Evolutionary conservation across 2,888 invertebrate species (phyloP).

Genomic region (Hecatera dysodea): DNA sequence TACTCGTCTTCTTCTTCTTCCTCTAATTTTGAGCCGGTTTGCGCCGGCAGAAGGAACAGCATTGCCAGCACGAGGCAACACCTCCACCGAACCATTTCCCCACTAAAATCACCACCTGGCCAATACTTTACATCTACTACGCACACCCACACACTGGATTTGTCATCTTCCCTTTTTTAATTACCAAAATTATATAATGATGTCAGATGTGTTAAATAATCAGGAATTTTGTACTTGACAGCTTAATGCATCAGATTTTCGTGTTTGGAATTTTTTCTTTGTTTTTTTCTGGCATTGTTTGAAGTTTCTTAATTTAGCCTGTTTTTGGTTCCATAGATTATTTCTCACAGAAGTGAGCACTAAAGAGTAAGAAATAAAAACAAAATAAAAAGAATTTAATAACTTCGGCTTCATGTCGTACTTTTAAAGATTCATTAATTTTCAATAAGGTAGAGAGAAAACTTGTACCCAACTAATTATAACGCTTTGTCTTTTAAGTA

Average conservation of each 20-base stretch:
- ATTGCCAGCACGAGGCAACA: slow-evolving; percentile 79
- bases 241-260: slow-evolving; percentile 76
- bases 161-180: slow-evolving; percentile 81
- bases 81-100: slow-evolving; percentile 86
- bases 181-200: slow-evolving; percentile 73
- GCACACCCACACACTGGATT: slow-evolving; percentile 79
- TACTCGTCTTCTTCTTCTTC: slow-evolving; percentile 80
- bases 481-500: not conserved
- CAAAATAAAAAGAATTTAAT: not conserved
- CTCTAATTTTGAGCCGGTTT: slow-evolving; percentile 74
- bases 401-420: not conserved
- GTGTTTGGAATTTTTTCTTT: slow-evolving; percentile 84
- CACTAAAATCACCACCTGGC: slow-evolving; percentile 59
- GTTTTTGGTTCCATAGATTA: slow-evolving; percentile 34
- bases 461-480: not conserved
- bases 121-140: slow-evolving; percentile 67
- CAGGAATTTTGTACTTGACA: slow-evolving; percentile 79
- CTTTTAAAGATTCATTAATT: not conserved
- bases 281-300: slow-evolving; percentile 66
- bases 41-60: slow-evolving; percentile 80
- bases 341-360: slow-evolving; percentile 18
- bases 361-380: slow-evolving; percentile 32
- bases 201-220: slow-evolving; percentile 62
- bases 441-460: not conserved
- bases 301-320: slow-evolving; percentile 49